Percentiles rank a stretch among this genome's conserved stretches.
phyloP scores from a whole-genome alignment of 2,797 vertebrate species.

The Hypotaenidia philippensis region DNA sequence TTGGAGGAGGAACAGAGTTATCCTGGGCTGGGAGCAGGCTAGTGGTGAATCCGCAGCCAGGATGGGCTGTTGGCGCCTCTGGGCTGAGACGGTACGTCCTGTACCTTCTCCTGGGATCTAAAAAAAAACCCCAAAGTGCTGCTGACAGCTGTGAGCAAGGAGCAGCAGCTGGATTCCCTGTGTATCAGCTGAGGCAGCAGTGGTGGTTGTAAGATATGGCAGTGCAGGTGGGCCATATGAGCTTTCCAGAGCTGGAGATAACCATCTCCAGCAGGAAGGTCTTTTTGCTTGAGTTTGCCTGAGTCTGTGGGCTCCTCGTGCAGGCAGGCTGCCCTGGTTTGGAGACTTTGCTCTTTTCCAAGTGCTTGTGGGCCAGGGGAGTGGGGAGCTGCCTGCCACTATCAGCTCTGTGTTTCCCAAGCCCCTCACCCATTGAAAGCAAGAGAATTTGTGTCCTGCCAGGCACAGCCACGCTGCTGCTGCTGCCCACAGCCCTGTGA shows the following conservation, averaged over 20 bases:
- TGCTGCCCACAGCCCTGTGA: not conserved
- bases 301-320: not conserved
- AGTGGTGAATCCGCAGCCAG: not conserved
- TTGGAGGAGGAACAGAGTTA: slow-evolving; percentile 26
- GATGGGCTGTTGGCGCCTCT: not conserved
- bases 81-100: not conserved
- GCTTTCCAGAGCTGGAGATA: not conserved
- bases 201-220: not conserved
- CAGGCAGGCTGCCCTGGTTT: not conserved
- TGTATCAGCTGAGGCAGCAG: not conserved
- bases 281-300: not conserved
- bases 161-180: not conserved
- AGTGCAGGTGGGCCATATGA: not conserved
- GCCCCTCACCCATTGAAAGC: not conserved
- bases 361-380: not conserved
- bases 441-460: not conserved
- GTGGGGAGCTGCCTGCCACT: not conserved
- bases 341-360: not conserved
- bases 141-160: not conserved
- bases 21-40: not conserved
- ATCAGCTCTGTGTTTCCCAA: not conserved
- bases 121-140: not conserved
- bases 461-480: not conserved
- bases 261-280: not conserved
- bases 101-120: slow-evolving; percentile 17